These are phyloP conservation scores for Pica pica DNA, from an alignment of 2,113 vertebrate species.

Conservation along the genomic window DNA sequence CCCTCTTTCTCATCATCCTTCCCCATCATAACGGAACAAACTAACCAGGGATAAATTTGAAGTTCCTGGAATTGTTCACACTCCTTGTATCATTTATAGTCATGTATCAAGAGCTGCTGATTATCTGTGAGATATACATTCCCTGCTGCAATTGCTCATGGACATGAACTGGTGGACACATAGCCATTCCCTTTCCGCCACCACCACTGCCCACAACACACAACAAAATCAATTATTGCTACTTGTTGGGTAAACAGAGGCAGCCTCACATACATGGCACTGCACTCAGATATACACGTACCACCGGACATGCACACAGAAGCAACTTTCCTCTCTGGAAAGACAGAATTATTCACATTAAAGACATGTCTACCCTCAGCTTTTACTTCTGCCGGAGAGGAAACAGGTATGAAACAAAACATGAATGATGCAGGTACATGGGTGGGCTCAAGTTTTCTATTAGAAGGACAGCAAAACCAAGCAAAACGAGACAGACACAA, in stretches of 20 bases:
- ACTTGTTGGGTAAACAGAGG: conserved; percentile 41
- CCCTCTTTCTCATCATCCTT: conserved; percentile 4
- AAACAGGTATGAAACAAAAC: conserved; percentile 43
- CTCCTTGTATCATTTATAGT: conserved; percentile 4
- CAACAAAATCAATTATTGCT: conserved; percentile 5
- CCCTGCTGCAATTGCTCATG: background rate
- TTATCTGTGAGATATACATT: background rate
- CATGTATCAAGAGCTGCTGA: background rate
- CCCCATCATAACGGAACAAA: background rate
- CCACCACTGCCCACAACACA: background rate
- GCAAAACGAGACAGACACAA: background rate
- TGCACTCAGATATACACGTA: background rate
- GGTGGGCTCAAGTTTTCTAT: conserved; percentile 1
- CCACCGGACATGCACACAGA: background rate
- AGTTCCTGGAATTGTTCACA: conserved; percentile 17
- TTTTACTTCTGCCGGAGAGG: conserved; percentile 12
- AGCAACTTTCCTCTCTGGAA: conserved; percentile 44
- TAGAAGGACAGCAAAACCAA: conserved; percentile 21
- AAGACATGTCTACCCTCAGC: conserved; percentile 38
- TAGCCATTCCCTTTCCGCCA: background rate
- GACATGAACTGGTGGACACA: background rate
- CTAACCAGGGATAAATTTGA: conserved; percentile 7
- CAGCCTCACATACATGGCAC: background rate
- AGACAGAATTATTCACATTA: background rate
- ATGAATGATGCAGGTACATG: conserved; percentile 1